phyloP scores from a whole-genome alignment of 2,888 invertebrate genomes.

The Psococerastis gibbosa region DNA sequence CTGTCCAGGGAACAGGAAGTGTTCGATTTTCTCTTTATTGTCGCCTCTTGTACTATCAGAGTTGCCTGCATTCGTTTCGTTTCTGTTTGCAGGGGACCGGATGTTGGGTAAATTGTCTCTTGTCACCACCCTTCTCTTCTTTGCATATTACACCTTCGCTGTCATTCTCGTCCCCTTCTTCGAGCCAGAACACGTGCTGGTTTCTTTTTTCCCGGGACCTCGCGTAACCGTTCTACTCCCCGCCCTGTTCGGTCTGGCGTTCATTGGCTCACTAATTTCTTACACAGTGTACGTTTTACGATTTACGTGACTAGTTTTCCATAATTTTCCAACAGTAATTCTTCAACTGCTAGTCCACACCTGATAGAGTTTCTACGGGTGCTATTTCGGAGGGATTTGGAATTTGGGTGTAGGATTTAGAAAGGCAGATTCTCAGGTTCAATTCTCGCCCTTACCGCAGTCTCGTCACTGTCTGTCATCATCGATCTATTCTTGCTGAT shows the following conservation, averaged over 20 bases:
- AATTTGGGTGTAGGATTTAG: not conserved
- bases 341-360: no score
- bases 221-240: constrained; percentile 37
- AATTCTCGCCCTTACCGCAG: no score
- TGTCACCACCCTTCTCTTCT: constrained; percentile 22
- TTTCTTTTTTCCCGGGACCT: constrained; percentile 31
- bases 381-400: constrained; percentile 2
- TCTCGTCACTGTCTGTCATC: no score
- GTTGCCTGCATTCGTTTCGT: no score
- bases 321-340: no score
- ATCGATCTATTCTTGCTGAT: no score
- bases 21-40: no score
- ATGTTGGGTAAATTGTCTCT: no score
- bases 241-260: constrained; percentile 37
- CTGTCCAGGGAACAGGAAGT: no score
- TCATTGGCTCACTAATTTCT: constrained; percentile 40
- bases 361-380: no score
- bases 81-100: no score
- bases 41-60: no score
- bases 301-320: constrained; percentile 29
- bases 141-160: constrained; percentile 40
- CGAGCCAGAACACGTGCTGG: constrained; percentile 33
- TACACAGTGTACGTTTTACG: constrained; percentile 43
- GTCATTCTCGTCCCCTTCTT: constrained; percentile 47
- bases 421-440: constrained; percentile 20